Percentiles rank a stretch among this genome's conserved stretches.
Evolutionary conservation across 2,797 vertebrate species (phyloP).

Genomic region (Macrochelys suwanniensis): DNA sequence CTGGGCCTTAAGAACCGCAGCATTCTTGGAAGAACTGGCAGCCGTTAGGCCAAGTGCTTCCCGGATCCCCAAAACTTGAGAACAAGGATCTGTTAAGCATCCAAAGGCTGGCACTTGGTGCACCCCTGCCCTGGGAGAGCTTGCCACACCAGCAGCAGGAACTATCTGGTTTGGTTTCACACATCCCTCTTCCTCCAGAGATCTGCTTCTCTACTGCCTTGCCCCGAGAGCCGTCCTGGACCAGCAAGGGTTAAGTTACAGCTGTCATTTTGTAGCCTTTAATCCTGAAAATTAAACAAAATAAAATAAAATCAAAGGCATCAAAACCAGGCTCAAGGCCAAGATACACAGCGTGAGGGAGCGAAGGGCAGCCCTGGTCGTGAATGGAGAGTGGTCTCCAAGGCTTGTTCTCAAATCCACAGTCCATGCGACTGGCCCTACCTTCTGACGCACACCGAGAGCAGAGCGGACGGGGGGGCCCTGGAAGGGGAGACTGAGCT

Average conservation of each 20-base stretch:
- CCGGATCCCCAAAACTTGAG: conserved; percentile 61
- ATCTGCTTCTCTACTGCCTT: not conserved
- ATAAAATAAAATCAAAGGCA: not conserved
- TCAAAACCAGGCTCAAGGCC: not conserved
- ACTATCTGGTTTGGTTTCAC: conserved; percentile 31
- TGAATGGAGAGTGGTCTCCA: not conserved
- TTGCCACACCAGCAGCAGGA: conserved; percentile 44
- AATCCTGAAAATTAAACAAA: conserved; percentile 59
- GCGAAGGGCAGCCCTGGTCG: not conserved
- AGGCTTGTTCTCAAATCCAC: not conserved
- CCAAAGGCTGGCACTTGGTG: not conserved
- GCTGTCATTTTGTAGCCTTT: conserved; percentile 62
- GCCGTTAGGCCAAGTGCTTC: conserved; percentile 34
- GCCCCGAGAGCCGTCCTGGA: not conserved
- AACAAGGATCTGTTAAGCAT: conserved; percentile 45
- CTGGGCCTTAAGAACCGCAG: conserved; percentile 47
- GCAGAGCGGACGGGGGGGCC: not conserved
- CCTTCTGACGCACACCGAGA: not conserved
- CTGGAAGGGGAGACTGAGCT: not conserved
- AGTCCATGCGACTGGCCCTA: not conserved
- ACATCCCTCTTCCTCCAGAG: conserved; percentile 33
- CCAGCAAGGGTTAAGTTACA: conserved; percentile 66
- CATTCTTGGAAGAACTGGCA: conserved; percentile 39
- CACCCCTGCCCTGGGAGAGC: conserved; percentile 26
- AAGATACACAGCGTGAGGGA: not conserved